Evolutionary conservation across 2,113 vertebrate genomes (phyloP), one percentile per base, ranked within the genome.

Genomic region (Meles meles): DNA sequence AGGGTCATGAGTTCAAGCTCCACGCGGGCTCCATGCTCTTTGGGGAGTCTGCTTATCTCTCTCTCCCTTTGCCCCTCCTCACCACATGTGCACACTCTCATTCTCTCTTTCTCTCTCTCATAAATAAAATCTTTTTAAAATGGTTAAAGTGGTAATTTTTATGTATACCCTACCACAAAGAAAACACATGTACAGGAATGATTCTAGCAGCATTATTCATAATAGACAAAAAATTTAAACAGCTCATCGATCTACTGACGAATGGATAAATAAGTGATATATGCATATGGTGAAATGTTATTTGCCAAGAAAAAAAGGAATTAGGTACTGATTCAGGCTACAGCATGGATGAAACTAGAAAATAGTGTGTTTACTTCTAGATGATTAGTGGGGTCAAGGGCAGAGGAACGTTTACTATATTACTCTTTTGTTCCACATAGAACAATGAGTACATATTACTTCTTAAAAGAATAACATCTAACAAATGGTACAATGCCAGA

Each of bases 401-500:
- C 18, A 91, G 23, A 86, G 29, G 6, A 47, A 57, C 1, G 7
- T n/a, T 3, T 6, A 29, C 77, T 39, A 47, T 39, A 47, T 9
- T 71, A 65, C 74, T 69, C 71, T 87, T 55, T 44, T 18, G 63
- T 31, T 65, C 57, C 3, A 27, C 31, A 29, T 17, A 59, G 34
- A 81, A 87, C 31, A 76, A 92, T 29, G 14, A 55, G 44, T 21
- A 49, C 39, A 12, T 31, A 80, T n/a, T 57, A 80, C 39, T 59
- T 55, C 13, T 21, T 27, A 49, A 72, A n/a, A 52, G 25, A 88
- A 9, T 4, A 31, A 31, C 42, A 52, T 6, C 88, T 37, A 63
- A 17, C 2, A 4, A 6, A 7, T 0, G 14, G 11, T 4, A 6
- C 11, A 1, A 6, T 0, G 34, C 25, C 31, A 67, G 39, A 27